Evolutionary conservation across 2,797 vertebrate genomes (phyloP).

Genomic region (Scolopax rusticola): DNA sequence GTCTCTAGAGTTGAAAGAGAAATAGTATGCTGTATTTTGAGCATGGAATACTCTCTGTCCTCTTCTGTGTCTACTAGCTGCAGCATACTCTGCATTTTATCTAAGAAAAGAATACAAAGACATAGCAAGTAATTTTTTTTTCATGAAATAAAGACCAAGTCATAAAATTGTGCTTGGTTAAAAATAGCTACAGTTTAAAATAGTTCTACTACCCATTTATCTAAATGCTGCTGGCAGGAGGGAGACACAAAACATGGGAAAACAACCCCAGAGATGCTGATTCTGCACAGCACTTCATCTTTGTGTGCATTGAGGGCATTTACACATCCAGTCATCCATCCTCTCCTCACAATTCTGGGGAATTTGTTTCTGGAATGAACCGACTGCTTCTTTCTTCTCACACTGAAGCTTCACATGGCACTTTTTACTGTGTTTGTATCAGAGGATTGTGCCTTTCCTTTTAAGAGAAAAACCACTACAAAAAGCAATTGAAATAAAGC

Average conservation of each 20-base stretch:
- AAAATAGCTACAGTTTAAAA: constrained; percentile 42
- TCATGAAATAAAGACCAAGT: background rate
- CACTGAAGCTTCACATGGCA: background rate
- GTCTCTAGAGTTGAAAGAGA: background rate
- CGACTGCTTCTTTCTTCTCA: background rate
- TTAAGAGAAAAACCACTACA: background rate
- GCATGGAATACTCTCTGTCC: background rate
- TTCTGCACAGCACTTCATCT: background rate
- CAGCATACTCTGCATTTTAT: background rate
- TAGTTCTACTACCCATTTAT: constrained; percentile 5
- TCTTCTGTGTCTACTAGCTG: background rate
- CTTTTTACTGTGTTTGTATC: background rate
- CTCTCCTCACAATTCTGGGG: background rate
- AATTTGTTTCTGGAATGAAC: background rate
- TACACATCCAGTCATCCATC: background rate
- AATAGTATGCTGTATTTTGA: background rate
- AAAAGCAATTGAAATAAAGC: background rate
- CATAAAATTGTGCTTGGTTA: constrained; percentile 31
- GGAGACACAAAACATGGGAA: background rate
- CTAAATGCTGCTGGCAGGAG: background rate
- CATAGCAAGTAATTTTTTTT: background rate
- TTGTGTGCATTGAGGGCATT: background rate
- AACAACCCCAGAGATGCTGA: background rate
- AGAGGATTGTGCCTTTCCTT: background rate
- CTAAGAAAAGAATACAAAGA: background rate